phyloP scores from a whole-genome alignment of 1,140 invertebrate species.

The Frieseomelitta varia region DNA sequence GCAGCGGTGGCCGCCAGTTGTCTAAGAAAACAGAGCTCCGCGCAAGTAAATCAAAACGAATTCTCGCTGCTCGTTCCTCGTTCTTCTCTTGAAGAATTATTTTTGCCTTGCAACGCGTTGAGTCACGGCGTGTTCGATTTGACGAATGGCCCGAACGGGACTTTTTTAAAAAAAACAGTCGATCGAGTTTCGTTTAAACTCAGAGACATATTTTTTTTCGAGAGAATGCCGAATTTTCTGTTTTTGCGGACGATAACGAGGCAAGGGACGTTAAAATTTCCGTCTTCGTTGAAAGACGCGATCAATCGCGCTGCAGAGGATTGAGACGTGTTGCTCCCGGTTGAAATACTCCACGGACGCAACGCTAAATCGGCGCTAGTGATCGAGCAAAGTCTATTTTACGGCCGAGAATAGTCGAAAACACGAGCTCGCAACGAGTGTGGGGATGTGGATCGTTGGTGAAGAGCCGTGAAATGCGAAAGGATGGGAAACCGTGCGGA shows the following conservation, averaged over 20 bases:
- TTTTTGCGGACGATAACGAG: too few species aligned
- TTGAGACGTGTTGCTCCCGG: neutral
- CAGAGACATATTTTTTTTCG: neutral
- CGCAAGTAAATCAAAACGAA: constrained; percentile 1
- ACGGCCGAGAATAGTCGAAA: constrained; percentile 19
- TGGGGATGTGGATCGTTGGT: too few species aligned
- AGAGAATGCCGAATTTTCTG: too few species aligned
- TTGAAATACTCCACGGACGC: neutral
- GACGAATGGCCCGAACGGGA: neutral
- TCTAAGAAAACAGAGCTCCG: constrained; percentile 15
- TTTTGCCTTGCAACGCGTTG: neutral
- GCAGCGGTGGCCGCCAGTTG: neutral
- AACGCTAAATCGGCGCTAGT: constrained; percentile 5
- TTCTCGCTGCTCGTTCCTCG: too few species aligned
- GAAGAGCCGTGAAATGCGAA: constrained; percentile 30
- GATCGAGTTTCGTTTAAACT: too few species aligned
- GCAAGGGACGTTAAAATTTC: neutral
- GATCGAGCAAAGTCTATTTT: constrained; percentile 33
- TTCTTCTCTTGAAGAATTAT: neutral
- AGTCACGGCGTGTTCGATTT: neutral
- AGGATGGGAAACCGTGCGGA: constrained; percentile 31
- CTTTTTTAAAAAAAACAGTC: neutral
- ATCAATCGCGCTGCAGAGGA: neutral
- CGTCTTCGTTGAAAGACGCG: constrained; percentile 23
- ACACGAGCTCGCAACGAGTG: neutral